Base-by-base conservation (phyloP, 2,113 vertebrate species). In the Chaetodon auriga region DNA sequence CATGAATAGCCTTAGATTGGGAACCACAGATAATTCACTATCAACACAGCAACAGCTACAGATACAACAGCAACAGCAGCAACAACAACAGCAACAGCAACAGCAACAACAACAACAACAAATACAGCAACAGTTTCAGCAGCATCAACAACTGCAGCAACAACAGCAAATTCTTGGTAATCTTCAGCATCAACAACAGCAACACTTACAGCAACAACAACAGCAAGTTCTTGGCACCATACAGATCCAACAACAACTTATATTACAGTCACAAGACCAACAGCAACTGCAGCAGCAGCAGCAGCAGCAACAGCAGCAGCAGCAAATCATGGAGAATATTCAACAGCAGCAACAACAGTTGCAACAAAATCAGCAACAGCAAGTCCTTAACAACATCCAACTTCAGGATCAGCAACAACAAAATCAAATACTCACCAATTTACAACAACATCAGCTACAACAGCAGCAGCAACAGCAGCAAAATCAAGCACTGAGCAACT, bases 1-100 rank as follows among this genome's bases (percentile, higher is more conserved):
- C 91, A 96, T 96, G 95, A 96, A 96, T 58, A 97, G 96, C 71
- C 96, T 99, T 80, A 96, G 97, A 86, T 93, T 94, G 58, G 93
- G 97, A 0, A 96, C 95, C 75, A 75, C 92, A 6, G 97, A 99
- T 61, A 96, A 92, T 0, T 80, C 96, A 0, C 90, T 99, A 30
- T 94, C 96, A 43, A 96, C 84, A 69, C 97, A 96, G 60, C 97
- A 97, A 18, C 97, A 97, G 82, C 73, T 95, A 54, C 94, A 95
- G 68, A 89, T 94, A 21, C 94, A 95, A 54, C 93, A 95, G 25
- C 93, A 94, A 36, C 91, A 90, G 2, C 89, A 89, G 8, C 88
- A 90, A 0, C 87, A 89, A 49, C 93, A 94, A 16, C 93, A 93
- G 21, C 91, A 90, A 13, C 92, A 91, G 18, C 88, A 90, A 2